Conservation (phyloP, 2,797 vertebrate genomes). For the Eulemur albifrons region DNA sequence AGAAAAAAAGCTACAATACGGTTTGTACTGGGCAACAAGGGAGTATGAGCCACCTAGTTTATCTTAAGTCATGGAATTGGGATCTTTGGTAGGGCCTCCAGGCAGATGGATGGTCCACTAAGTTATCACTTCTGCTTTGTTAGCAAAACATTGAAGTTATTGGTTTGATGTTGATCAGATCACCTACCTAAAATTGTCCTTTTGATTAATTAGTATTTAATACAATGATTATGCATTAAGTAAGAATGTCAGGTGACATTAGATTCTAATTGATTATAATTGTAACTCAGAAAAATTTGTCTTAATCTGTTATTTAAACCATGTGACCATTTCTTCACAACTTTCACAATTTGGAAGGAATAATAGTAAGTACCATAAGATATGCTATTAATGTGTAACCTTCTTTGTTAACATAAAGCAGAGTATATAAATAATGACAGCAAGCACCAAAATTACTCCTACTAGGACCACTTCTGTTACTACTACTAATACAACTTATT, state of each 20-base stretch:
- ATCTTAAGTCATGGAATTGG: neutral
- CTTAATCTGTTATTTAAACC: neutral
- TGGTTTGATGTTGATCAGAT: neutral
- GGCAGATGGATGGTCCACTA: neutral
- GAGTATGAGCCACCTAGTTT: fast-evolving
- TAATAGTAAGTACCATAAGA: neutral
- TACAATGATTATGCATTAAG: neutral
- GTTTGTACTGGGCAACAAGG: neutral
- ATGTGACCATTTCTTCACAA: neutral
- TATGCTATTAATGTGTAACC: neutral
- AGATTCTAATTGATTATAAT: neutral
- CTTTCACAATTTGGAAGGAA: neutral
- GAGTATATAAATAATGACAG: neutral
- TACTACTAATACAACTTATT: neutral
- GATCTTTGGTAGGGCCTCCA: neutral
- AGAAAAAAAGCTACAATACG: neutral
- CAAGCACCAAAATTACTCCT: neutral
- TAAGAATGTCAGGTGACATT: neutral
- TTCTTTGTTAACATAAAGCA: neutral
- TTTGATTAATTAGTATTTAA: neutral
- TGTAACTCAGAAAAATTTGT: neutral
- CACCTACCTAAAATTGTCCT: neutral
- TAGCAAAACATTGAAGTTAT: neutral
- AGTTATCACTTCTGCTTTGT: neutral
- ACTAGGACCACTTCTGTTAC: neutral